phyloP scores from a whole-genome alignment of 2,797 vertebrate species.

The Adelosebastes latens region DNA sequence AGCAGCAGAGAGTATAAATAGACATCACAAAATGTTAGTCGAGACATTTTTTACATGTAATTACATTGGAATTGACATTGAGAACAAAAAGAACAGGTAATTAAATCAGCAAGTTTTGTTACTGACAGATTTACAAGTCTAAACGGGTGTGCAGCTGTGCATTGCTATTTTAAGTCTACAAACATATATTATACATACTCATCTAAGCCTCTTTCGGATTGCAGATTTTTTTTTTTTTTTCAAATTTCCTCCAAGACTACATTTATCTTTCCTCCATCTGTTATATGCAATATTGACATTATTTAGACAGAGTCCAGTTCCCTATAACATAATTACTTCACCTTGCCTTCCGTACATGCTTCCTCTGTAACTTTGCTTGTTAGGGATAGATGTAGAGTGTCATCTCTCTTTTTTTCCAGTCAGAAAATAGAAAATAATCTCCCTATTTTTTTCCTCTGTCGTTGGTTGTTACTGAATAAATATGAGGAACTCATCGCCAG shows the following conservation, averaged over 20 bases:
- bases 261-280: not conserved
- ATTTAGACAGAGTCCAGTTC: slow-evolving; percentile 6
- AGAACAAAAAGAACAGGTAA: not conserved
- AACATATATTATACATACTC: not conserved
- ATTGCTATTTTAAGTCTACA: not conserved
- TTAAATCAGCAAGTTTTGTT: not conserved
- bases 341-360: not conserved
- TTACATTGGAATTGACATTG: not conserved
- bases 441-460: not conserved
- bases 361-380: not conserved
- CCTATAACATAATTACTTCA: slow-evolving; percentile 3
- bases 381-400: not conserved
- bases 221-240: not conserved
- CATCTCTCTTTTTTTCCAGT: not conserved
- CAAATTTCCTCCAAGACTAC: not conserved
- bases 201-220: not conserved
- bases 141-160: not conserved
- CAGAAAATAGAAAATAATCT: not conserved
- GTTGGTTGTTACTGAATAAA: slow-evolving; percentile 3
- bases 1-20: not conserved
- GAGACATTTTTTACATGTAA: not conserved
- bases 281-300: not conserved
- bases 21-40: not conserved
- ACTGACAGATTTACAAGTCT: not conserved
- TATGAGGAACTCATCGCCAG: not conserved